Evolutionary conservation across 1,140 invertebrate species (phyloP).

Genomic region (Drosophila oshimai): DNA sequence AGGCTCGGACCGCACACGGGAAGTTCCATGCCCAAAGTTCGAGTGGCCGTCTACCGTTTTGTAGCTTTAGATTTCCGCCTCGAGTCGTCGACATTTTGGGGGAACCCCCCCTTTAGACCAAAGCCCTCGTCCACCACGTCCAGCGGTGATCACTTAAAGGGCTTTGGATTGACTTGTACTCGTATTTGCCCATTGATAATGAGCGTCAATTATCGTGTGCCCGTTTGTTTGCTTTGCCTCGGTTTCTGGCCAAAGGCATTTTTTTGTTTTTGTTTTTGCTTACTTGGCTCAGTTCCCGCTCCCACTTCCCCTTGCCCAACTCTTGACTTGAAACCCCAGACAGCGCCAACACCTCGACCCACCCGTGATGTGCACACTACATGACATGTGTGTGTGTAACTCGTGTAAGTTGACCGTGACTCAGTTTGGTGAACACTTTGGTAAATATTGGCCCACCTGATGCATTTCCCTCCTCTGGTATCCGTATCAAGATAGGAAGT

Average conservation of each 20-base stretch:
- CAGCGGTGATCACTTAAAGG: slow-evolving; percentile 60
- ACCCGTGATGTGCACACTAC: neutral
- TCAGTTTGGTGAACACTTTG: slow-evolving; percentile 62
- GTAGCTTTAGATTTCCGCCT: slow-evolving; percentile 56
- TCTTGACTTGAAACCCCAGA: neutral
- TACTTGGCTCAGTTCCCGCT: neutral
- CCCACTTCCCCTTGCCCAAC: neutral
- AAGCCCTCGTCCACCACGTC: neutral
- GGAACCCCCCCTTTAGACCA: neutral
- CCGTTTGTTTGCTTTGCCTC: slow-evolving; percentile 45
- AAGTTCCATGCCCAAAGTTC: slow-evolving; percentile 60
- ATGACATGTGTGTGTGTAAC: neutral
- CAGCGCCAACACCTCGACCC: neutral
- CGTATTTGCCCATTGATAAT: slow-evolving; percentile 75
- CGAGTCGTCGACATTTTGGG: slow-evolving; percentile 12
- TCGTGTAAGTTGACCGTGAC: slow-evolving; percentile 56
- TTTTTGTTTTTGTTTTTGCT: neutral
- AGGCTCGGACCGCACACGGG: slow-evolving; percentile 42
- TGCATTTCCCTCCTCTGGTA: slow-evolving; percentile 33
- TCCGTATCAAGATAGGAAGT: neutral
- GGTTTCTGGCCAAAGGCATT: neutral
- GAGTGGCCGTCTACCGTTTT: slow-evolving; percentile 21
- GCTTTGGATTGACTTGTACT: slow-evolving; percentile 65
- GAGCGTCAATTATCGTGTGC: slow-evolving; percentile 71
- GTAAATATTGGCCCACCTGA: slow-evolving; percentile 56